Percentiles rank a stretch among this genome's conserved stretches.
Conservation (phyloP, 2,113 vertebrate genomes). For the Pavo muticus region DNA sequence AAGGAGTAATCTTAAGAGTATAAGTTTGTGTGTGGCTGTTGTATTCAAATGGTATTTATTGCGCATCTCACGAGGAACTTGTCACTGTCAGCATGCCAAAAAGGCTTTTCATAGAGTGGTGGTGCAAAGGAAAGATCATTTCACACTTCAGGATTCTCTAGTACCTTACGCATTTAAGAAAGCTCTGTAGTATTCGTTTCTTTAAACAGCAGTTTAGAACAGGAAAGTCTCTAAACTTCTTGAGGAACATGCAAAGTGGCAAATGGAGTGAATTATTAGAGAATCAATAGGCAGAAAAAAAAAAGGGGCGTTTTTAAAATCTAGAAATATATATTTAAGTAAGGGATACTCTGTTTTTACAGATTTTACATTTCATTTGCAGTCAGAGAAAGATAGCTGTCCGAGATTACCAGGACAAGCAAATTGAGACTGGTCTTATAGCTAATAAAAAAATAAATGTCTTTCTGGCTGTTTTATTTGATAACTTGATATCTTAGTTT, state of each 20-base stretch:
- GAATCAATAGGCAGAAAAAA: background rate
- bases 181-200: background rate
- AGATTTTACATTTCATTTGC: background rate
- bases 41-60: background rate
- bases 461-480: background rate
- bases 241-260: background rate
- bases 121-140: background rate
- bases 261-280: background rate
- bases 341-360: background rate
- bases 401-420: background rate
- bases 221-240: background rate
- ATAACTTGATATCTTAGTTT: background rate
- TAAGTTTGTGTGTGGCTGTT: fast-evolving
- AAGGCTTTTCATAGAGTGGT: background rate
- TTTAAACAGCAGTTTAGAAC: background rate
- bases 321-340: background rate
- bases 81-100: background rate
- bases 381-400: background rate
- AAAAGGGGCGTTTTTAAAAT: background rate
- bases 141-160: background rate
- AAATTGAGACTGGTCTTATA: background rate
- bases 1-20: background rate
- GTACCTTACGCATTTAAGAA: background rate
- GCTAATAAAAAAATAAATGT: background rate
- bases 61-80: background rate